Evolutionary conservation across 2,797 vertebrate species (phyloP).

Genomic region (Pantherophis alleghaniensis): DNA sequence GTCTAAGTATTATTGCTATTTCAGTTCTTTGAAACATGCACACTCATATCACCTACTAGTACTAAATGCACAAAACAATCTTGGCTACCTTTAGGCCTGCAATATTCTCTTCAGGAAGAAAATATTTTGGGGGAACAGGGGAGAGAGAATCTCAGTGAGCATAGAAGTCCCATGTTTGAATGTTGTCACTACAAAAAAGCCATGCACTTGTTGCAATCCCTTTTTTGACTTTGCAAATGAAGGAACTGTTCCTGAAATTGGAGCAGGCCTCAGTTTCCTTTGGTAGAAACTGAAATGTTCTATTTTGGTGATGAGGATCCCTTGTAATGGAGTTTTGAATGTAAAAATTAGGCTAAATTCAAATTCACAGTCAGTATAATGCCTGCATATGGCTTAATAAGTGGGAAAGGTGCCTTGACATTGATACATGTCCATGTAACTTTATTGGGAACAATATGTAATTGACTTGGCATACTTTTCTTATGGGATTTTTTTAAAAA

Average conservation of each 20-base stretch:
- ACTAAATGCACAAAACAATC: neutral
- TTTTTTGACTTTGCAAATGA: neutral
- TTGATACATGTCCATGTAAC: neutral
- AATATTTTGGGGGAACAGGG: constrained; percentile 1
- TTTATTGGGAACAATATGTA: neutral
- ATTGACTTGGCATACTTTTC: neutral
- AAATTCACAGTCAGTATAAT: neutral
- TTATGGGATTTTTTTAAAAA: neutral
- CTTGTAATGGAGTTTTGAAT: neutral
- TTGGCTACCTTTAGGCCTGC: neutral
- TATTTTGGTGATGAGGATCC: neutral
- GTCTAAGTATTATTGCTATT: neutral
- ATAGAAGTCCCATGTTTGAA: neutral
- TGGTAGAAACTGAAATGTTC: neutral
- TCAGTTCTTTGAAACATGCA: neutral
- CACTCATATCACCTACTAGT: neutral
- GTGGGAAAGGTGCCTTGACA: neutral
- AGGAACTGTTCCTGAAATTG: neutral
- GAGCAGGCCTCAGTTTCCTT: neutral
- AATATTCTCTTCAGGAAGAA: neutral
- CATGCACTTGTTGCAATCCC: neutral
- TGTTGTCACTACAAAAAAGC: neutral
- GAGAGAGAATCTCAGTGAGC: neutral
- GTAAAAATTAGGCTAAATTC: neutral
- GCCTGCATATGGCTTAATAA: neutral